These are phyloP conservation scores for Elephas maximus DNA, from an alignment of 2,113 vertebrate genomes.

Conservation along the genomic window DNA sequence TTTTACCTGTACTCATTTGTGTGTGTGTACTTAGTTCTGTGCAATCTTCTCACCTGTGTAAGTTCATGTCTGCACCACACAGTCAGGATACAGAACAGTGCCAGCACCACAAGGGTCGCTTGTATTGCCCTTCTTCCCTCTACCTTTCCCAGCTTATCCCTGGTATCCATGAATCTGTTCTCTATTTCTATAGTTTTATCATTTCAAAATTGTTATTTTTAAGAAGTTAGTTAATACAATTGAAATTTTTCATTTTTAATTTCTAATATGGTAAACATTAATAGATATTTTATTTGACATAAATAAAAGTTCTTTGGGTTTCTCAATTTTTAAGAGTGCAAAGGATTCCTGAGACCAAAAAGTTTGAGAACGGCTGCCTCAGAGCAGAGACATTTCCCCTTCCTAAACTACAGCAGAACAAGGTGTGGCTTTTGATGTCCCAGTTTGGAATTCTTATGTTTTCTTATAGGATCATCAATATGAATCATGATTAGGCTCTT, in stretches of 20 bases:
- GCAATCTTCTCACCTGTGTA: not conserved
- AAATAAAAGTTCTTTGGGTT: not conserved
- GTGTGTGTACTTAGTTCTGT: not conserved
- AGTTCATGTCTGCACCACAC: not conserved
- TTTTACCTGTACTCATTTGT: not conserved
- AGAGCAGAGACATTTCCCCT: not conserved
- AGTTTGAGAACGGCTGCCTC: not conserved
- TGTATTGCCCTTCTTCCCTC: not conserved
- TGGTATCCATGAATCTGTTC: not conserved
- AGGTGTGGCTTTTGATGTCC: constrained; percentile 31
- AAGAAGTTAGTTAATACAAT: not conserved
- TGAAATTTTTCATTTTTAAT: constrained; percentile 36
- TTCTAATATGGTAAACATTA: constrained; percentile 2
- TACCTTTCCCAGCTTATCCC: too few species aligned
- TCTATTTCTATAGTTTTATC: not conserved
- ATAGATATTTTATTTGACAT: not conserved
- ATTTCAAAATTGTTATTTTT: constrained; percentile 14
- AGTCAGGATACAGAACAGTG: not conserved
- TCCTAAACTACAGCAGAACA: not conserved
- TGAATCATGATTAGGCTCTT: not conserved
- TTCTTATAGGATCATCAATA: not conserved
- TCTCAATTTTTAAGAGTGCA: constrained; percentile 37
- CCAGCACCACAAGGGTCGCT: not conserved
- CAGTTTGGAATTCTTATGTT: constrained; percentile 13
- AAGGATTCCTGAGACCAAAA: constrained; percentile 6